Conservation (phyloP, 2,113 vertebrate species). For the Dipodomys spectabilis region DNA sequence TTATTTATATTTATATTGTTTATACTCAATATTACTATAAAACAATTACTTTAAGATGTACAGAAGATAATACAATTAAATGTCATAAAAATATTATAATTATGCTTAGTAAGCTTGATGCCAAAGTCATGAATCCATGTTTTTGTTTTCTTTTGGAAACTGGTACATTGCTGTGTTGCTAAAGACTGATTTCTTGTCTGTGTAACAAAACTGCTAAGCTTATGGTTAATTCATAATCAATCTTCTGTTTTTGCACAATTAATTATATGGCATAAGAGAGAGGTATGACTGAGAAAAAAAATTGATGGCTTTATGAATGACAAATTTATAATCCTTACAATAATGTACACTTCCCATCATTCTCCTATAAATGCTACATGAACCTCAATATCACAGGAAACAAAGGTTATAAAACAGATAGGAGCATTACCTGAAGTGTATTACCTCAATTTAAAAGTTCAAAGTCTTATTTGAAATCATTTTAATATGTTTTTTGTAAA, state of each 20-base stretch:
- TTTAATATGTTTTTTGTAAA: not conserved
- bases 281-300: not conserved
- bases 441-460: not conserved
- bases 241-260: not conserved
- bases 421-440: not conserved
- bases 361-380: not conserved
- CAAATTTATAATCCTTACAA: slow-evolving; percentile 1
- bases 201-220: not conserved
- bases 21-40: not conserved
- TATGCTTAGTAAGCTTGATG: not conserved
- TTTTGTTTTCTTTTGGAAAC: not conserved
- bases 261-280: not conserved
- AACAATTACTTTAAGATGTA: not conserved
- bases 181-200: not conserved
- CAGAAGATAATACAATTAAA: not conserved
- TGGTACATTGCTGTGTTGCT: not conserved
- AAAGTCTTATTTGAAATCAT: not conserved
- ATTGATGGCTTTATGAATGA: not conserved
- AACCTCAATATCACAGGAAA: not conserved
- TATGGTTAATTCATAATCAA: not conserved
- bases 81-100: not conserved
- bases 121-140: too few relatives aligned
- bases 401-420: not conserved
- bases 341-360: not conserved
- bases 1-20: too few relatives aligned